Evolutionary conservation across 2,113 vertebrate genomes (phyloP).

Genomic region (Paramormyrops kingsleyae): DNA sequence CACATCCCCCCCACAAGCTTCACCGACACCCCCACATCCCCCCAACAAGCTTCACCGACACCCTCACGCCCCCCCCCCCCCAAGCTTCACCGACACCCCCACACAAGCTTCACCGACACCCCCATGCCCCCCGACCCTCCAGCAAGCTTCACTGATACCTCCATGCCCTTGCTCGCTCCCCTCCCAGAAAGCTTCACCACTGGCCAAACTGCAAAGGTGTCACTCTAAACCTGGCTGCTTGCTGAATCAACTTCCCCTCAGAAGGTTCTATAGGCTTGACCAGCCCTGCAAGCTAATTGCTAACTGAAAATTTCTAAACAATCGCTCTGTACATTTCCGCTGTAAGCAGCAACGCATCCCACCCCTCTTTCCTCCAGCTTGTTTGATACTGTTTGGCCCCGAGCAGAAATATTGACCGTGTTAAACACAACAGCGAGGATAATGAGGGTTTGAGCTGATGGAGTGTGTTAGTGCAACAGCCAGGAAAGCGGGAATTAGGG

Average conservation of each 20-base stretch:
- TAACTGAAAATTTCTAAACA: neutral
- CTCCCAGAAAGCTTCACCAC: neutral
- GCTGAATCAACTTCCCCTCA: neutral
- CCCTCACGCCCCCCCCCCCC: too few species aligned
- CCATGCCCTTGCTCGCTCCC: neutral
- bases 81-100: too few species aligned
- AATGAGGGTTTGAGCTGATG: neutral
- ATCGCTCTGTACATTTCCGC: neutral
- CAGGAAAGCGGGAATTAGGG: neutral
- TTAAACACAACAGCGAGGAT: neutral
- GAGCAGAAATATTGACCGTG: neutral
- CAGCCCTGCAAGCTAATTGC: neutral
- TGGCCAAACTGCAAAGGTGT: neutral
- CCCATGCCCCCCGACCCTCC: neutral
- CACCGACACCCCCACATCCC: neutral
- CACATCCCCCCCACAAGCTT: neutral
- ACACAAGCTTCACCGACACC: neutral
- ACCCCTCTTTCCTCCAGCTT: neutral
- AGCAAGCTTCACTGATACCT: neutral
- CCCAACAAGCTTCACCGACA: too few species aligned
- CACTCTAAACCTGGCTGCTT: neutral
- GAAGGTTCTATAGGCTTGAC: neutral
- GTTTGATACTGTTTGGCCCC: neutral
- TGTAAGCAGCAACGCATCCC: neutral
- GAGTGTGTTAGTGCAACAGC: neutral